phyloP scores from a whole-genome alignment of 2,888 invertebrate genomes.

The Lithophane leautieri region DNA sequence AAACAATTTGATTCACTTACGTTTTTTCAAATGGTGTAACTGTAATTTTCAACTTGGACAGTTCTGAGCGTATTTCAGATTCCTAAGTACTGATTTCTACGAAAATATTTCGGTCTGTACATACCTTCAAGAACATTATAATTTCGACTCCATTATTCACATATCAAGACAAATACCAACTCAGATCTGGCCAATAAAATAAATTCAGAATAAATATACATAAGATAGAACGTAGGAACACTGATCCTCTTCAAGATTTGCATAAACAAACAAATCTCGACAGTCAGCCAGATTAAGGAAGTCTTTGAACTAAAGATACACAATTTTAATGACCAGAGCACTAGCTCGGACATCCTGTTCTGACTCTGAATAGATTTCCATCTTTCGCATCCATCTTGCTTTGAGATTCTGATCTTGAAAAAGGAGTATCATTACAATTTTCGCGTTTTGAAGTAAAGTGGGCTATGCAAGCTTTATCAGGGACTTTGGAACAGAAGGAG shows the following conservation, averaged over 20 bases:
- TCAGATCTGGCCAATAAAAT: constrained; percentile 19
- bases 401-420: constrained; percentile 28
- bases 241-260: constrained; percentile 29
- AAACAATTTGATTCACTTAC: not conserved
- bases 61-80: not conserved
- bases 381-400: constrained; percentile 32
- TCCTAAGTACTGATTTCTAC: not conserved
- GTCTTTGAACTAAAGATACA: constrained; percentile 51
- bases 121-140: too few species aligned
- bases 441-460: not conserved
- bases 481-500: not conserved
- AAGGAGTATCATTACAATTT: constrained; percentile 7
- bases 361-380: constrained; percentile 27
- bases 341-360: constrained; percentile 43
- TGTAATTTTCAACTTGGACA: not conserved
- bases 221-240: not conserved
- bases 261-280: constrained; percentile 36
- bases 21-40: not conserved
- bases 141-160: not conserved
- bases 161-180: not conserved
- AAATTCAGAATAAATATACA: not conserved
- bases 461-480: not conserved
- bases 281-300: constrained; percentile 33
- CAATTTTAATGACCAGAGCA: constrained; percentile 47
- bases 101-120: not conserved